Evolutionary conservation across 2,888 invertebrate genomes (phyloP).

Genomic region (Pachycephus smyrnensis): DNA sequence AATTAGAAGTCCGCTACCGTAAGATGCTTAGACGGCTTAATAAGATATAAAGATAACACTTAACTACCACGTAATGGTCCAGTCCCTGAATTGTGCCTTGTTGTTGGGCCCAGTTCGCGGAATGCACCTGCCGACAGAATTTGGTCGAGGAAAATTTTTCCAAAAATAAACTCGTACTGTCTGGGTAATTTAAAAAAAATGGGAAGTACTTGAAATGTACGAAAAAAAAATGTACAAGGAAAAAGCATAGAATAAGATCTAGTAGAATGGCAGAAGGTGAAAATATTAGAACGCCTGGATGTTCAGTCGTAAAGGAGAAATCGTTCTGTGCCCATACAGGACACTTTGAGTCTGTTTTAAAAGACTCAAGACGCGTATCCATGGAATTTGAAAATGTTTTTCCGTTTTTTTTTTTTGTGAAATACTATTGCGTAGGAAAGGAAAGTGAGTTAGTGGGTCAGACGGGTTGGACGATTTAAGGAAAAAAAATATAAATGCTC

Average conservation of each 20-base stretch:
- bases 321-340: background rate
- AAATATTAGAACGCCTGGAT: background rate
- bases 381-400: slow-evolving; percentile 14
- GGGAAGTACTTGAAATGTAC: background rate
- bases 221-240: background rate
- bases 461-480: background rate
- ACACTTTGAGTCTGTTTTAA: background rate
- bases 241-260: background rate
- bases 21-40: background rate
- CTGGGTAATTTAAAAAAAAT: no score
- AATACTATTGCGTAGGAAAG: slow-evolving; percentile 21
- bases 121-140: background rate
- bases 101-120: background rate
- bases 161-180: background rate
- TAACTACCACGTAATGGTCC: background rate
- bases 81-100: background rate
- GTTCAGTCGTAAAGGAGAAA: background rate
- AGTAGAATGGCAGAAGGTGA: background rate
- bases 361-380: background rate
- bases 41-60: background rate
- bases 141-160: background rate
- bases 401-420: slow-evolving; percentile 1
- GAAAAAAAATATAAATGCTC: background rate
- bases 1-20: no score
- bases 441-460: slow-evolving; percentile 28